Base-by-base conservation (phyloP, 2,888 invertebrate species). In the Nymphalis polychloros region DNA sequence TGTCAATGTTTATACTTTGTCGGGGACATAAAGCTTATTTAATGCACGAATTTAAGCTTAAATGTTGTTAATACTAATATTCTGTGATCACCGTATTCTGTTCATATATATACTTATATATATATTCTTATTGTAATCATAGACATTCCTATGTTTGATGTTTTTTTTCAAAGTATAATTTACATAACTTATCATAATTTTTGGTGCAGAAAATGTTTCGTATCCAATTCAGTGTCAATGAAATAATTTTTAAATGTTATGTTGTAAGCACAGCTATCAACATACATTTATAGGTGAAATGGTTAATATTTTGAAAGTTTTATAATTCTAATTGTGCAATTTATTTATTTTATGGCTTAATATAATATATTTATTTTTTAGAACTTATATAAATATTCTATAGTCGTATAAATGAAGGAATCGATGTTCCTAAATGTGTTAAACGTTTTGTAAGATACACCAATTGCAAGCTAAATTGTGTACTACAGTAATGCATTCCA, bases 261-360 rank as follows among this genome's bases (percentile, higher is more conserved):
- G 49, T 41, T 41, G 47, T 82, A 83, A 88, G 90, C 89, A 76
- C 86, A 87, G 90, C 90, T 90, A 86, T 80, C 84, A 52, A 16
- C 59, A 83, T 81, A 81, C 80, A 41, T 41, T 41, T 41, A 4
- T 41, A 76, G 73, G 61, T 63, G 69, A 72, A 82, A 78, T 84
- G 83, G 60, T 86, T 86, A 83, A 85, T 85, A 84, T 88, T 88
- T 87, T 82, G 83, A 89, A 86, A 85, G 80, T 81, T 87, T 88
- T 88, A 89, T 86, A 80, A 81, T 84, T 81, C 85, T 79, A 79
- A 86, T 31, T 86, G 91, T 91, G 90, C 90, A 92, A 92, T 91
- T 87, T 89, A 90, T 90, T 91, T 90, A 90, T 89, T 90, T 86
- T 87, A 88, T 85, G 78, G 89, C 90, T 89, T 90, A 87, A 86